phyloP scores from a whole-genome alignment of 1,140 invertebrate species.

The Microplitis mediator region DNA sequence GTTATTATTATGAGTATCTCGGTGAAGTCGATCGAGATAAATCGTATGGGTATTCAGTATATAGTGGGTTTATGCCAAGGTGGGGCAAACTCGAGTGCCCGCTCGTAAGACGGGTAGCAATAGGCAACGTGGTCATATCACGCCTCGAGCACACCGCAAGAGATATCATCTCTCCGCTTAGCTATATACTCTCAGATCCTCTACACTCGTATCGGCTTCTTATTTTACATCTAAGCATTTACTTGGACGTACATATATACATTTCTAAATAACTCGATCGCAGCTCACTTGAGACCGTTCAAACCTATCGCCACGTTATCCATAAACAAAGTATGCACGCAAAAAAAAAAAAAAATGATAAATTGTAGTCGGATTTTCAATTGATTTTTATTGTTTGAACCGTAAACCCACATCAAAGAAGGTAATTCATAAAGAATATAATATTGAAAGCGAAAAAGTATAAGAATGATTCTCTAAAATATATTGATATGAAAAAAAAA shows the following conservation, averaged over 20 bases:
- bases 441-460: too few species aligned
- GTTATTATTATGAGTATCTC: constrained; percentile 12
- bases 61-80: constrained; percentile 46
- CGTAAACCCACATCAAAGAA: too few species aligned
- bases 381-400: too few species aligned
- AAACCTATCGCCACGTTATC: not conserved
- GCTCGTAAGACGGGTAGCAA: constrained; percentile 55
- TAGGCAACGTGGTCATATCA: constrained; percentile 52
- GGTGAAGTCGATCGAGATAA: constrained; percentile 48
- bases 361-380: too few species aligned
- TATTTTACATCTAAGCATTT: not conserved
- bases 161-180: constrained; percentile 36
- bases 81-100: constrained; percentile 26
- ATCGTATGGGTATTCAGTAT: constrained; percentile 39
- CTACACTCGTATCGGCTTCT: too few species aligned
- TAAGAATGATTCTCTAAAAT: too few species aligned
- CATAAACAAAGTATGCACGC: too few species aligned
- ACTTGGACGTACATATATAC: not conserved
- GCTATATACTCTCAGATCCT: not conserved
- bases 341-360: too few species aligned
- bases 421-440: too few species aligned
- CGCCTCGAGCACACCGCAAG: constrained; percentile 44
- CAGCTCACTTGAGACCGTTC: not conserved
- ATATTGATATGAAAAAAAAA: too few species aligned
- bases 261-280: constrained; percentile 11